Base-by-base conservation (phyloP, 2,888 invertebrate species). In the Lycia hirtaria region DNA sequence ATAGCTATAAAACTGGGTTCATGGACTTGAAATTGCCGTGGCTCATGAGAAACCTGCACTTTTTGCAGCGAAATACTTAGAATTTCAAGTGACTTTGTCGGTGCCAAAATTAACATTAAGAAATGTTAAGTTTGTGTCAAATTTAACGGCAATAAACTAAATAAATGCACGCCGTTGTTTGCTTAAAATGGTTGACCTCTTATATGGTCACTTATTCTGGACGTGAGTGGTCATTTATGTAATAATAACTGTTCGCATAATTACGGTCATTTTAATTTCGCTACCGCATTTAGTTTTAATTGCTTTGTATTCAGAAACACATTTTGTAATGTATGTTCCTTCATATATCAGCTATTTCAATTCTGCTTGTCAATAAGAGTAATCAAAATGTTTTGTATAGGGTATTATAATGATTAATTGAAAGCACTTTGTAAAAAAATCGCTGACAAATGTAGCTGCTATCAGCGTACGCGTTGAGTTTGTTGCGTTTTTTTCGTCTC, bases 1-100 rank as follows among this genome's bases (percentile, higher is more conserved):
- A 78, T 67, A 70, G 81, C 76, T 77, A 86, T 87, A 87, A 89
- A 84, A 76, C 66, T 72, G 74, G 77, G 86, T 87, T 87, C 86
- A 87, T 62, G 87, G 80, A 77, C 87, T 75, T 69, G 65, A 74
- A 78, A 81, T 75, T 75, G 77, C 74, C 74, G 64, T 66, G 69
- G 61, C 73, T 87, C 76, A 79, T 79, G 69, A 72, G 82, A 86
- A 83, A 76, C 83, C 80, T 90, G 91, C 91, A 91, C 76, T 88
- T 88, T 89, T 89, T 88, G 87, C 88, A 87, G 71, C 72, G 71
- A 75, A 71, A 78, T 85, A 85, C 83, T 79, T 75, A 80, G 83
- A 85, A 85, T 78, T 75, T 71, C 65, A 69, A 68, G 66, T 65
- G 64, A 69, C 74, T 80, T 79, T 81, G 79, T 52, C 83, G 78